These are phyloP conservation scores for Labeo catla DNA, from an alignment of 2,113 vertebrate genomes.

Conservation along the genomic window DNA sequence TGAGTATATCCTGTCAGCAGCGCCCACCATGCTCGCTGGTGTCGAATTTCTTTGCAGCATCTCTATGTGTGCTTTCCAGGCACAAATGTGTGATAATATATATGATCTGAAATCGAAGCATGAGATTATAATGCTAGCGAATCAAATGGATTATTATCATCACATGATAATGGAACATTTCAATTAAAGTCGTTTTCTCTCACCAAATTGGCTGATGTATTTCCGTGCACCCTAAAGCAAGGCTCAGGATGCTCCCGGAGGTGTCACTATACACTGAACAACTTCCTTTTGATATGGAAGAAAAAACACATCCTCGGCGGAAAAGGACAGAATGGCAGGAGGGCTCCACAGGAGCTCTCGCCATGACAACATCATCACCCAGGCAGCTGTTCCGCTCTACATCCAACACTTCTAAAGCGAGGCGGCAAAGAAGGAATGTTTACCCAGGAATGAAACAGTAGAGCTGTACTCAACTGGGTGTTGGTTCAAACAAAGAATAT, in stretches of 20 bases:
- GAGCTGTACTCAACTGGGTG: not conserved
- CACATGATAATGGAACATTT: not conserved
- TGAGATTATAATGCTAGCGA: not conserved
- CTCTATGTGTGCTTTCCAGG: not conserved
- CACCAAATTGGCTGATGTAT: not conserved
- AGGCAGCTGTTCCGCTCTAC: constrained; percentile 43
- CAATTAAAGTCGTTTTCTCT: not conserved
- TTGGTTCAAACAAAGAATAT: not conserved
- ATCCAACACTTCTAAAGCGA: not conserved
- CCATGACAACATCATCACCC: constrained; percentile 48
- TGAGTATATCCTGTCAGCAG: not conserved
- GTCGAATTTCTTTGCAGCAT: not conserved
- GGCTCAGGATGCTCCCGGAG: not conserved
- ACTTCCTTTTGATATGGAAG: constrained; percentile 47
- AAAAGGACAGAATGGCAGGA: constrained; percentile 37
- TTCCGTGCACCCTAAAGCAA: not conserved
- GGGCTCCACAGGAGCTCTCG: constrained; percentile 35
- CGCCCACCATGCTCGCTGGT: not conserved
- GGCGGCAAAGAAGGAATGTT: constrained; percentile 1
- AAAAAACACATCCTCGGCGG: constrained; percentile 29
- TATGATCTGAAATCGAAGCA: not conserved
- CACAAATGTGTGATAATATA: not conserved
- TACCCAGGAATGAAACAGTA: not conserved
- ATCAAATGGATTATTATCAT: not conserved
- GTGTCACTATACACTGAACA: constrained; percentile 29